Percentiles rank a stretch among this genome's conserved stretches.
Evolutionary conservation across 1,140 invertebrate species (phyloP).

Genomic region (Helicoverpa armigera): DNA sequence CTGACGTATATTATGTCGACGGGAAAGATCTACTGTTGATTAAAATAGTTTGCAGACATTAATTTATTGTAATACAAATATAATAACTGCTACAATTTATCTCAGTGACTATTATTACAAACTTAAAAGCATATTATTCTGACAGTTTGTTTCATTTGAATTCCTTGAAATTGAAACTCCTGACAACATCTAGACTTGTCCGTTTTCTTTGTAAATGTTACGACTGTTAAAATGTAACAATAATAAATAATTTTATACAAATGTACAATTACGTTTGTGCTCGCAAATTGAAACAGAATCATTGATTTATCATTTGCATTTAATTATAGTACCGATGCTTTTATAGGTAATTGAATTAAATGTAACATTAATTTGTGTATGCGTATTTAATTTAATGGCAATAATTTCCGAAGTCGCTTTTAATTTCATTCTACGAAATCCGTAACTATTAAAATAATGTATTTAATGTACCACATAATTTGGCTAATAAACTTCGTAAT

Average conservation of each 20-base stretch:
- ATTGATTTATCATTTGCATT: too few species aligned
- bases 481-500: too few species aligned
- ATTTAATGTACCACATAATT: too few species aligned
- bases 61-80: conserved; percentile 23
- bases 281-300: neutral
- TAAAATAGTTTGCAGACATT: conserved; percentile 31
- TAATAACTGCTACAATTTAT: neutral
- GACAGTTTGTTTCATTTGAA: conserved; percentile 16
- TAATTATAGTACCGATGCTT: too few species aligned
- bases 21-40: conserved; percentile 28
- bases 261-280: neutral
- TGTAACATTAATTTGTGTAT: neutral
- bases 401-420: too few species aligned
- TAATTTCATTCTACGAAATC: too few species aligned
- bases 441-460: too few species aligned
- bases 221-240: neutral
- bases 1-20: conserved; percentile 36
- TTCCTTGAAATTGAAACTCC: conserved; percentile 3
- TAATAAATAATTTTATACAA: neutral
- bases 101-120: conserved; percentile 8
- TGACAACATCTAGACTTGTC: conserved; percentile 1
- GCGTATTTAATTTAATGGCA: too few species aligned
- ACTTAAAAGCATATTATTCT: conserved; percentile 5
- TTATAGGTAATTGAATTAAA: too few species aligned
- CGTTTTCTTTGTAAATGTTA: conserved; percentile 13